Evolutionary conservation across 2,888 invertebrate species (phyloP), one percentile per base, ranked within the genome.

Genomic region (Lasioglossum malachurum): DNA sequence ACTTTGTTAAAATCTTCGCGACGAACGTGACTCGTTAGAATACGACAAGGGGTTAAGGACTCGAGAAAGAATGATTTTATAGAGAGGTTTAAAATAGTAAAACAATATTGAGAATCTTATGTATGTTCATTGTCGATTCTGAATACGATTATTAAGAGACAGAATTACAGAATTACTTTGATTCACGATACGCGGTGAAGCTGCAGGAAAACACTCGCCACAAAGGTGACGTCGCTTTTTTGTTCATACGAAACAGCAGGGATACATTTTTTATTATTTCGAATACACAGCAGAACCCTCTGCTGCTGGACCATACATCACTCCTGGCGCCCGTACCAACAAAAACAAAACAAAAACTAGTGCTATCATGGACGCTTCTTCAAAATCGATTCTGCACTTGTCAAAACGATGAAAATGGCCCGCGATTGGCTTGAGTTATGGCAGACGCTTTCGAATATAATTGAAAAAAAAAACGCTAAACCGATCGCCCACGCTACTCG

Each of bases 361-460:
- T 7, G 27, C 72, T 69, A 53, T 53, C 67, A 41, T 10, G 38
- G 49, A 71, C 38, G 67, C 19, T 16, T 49, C 41, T n/a, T 75
- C 31, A 60, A 69, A 75, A 80, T 80, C 80, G 80, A 69, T 80
- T 80, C 41, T n/a, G 35, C n/a, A 19, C 44, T 53, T 73, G 78
- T 79, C 72, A 53, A 72, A 72, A 53, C 31, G 53, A 27, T 38
- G 69, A 80, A 75, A 80, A 75, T 49, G 69, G 38, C 31, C 14
- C 31, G 19, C 14, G 19, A 44, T 69, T 31, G 38, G 35, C 60
- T n/a, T 78, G 78, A 78, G 78, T 81, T 78, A 72, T 72, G n/a
- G 38, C 35, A n/a, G 44, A 27, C n/a, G 76, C 31, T 81, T 72
- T 72, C 77, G 14, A 60, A n/a, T 23, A 35, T 73, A 83, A 83